Evolutionary conservation across 2,797 vertebrate species (phyloP), one percentile per base, ranked within the genome.

Genomic region (Pseudochaenichthys georgianus): DNA sequence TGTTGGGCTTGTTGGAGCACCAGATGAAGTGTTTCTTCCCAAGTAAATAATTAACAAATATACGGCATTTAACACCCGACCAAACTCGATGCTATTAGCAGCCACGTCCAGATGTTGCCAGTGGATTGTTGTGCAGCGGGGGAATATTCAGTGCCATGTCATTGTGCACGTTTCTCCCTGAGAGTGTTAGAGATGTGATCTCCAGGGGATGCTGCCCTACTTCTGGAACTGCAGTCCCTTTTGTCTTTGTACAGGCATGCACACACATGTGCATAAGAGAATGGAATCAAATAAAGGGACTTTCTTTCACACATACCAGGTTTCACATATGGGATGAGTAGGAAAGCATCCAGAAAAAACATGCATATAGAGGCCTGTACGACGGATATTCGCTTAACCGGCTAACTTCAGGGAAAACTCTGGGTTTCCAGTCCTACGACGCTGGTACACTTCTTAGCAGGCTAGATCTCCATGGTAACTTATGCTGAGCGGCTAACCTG

Each of bases 201-300:
- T 84, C 90, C 53, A 41, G 89, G 84, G 90, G 77, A 86, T 73
- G 78, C 77, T 93, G 91, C 81, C 93, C 93, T 92, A 92, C 85
- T 93, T 93, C 80, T 73, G 71, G 73, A 82, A 91, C 85, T 82
- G 59, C 51, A 53, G 75, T 84, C 84, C 87, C 83, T 70, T 76
- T 86, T 89, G 87, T 83, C 71, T 75, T 19, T 17, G 54, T 28
- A 48, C 73, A 75, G 55, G 38, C 82, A 46, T 64, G 73, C 70
- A 48, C 13, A 53, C 83, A 45, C 79, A 76, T 21, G 52, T 51
- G 64, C 69, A 70, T 2, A 11, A 53, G 42, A 60, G 51, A 70
- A 54, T 65, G 54, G 66, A 61, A 71, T 68, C 58, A 69, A 62
- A 81, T 69, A 62, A 19, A 43, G 63, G 69, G 68, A 21, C 60